These are phyloP conservation scores for Dermatophagoides farinae DNA, from an alignment of 1,140 invertebrate species.

Conservation along the genomic window DNA sequence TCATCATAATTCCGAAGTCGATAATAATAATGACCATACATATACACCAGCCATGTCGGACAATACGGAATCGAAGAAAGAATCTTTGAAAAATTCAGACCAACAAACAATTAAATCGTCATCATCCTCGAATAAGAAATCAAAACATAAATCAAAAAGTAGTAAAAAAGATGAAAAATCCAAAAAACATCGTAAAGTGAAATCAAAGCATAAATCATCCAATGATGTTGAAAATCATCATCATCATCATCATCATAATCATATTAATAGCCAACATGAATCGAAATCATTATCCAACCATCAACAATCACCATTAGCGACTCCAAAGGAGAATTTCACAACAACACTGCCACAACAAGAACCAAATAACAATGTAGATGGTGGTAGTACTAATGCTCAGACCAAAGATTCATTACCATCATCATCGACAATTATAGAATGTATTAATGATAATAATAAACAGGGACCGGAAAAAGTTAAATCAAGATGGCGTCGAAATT, in stretches of 20 bases:
- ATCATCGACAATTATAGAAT: too few relatives aligned
- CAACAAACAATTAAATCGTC: not conserved
- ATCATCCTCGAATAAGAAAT: not conserved
- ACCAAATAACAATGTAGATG: too few relatives aligned
- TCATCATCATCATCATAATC: too few relatives aligned
- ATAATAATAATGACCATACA: not conserved
- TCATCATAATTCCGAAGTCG: not conserved
- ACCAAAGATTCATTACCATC: too few relatives aligned
- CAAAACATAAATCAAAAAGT: not conserved
- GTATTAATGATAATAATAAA: too few relatives aligned
- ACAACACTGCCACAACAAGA: not conserved
- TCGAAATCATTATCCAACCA: too few relatives aligned
- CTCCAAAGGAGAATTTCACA: not conserved
- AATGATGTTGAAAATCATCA: too few relatives aligned
- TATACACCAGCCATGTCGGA: not conserved
- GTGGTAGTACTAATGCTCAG: too few relatives aligned
- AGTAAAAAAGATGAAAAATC: not conserved
- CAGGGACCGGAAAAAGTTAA: constrained; percentile 60
- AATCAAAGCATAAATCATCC: too few relatives aligned
- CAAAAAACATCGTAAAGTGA: too few relatives aligned
- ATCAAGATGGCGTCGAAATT: constrained; percentile 56
- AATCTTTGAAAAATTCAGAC: not conserved
- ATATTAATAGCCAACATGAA: too few relatives aligned
- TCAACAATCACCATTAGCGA: too few relatives aligned
- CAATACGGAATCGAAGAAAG: not conserved